Conservation (phyloP, 2,888 invertebrate species). For the Eudemis profundana region DNA sequence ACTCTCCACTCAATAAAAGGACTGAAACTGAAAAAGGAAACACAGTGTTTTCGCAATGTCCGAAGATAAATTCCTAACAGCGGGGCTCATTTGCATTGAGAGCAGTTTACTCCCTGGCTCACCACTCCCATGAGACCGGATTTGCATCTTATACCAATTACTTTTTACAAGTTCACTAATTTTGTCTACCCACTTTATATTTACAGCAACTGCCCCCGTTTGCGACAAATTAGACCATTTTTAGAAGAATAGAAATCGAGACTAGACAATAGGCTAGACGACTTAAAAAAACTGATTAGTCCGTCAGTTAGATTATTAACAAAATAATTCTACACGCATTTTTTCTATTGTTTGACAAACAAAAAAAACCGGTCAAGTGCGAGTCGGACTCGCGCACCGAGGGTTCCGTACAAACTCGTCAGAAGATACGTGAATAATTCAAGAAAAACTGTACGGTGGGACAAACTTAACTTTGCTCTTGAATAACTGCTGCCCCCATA, state of each 20-base stretch:
- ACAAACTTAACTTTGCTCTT: too few relatives aligned
- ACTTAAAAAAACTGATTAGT: too few relatives aligned
- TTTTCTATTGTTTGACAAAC: too few relatives aligned
- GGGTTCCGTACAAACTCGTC: too few relatives aligned
- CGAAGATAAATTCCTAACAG: constrained; percentile 64
- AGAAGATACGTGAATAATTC: too few relatives aligned
- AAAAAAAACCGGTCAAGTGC: too few relatives aligned
- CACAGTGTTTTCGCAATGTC: constrained; percentile 51
- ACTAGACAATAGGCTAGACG: background rate
- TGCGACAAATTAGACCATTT: constrained; percentile 36
- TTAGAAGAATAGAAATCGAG: constrained; percentile 15
- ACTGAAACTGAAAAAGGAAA: constrained; percentile 50
- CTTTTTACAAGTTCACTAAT: constrained; percentile 76
- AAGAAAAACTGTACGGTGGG: too few relatives aligned
- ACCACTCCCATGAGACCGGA: constrained; percentile 60
- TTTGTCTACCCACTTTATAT: constrained; percentile 50
- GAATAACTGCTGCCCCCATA: too few relatives aligned
- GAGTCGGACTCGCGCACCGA: too few relatives aligned
- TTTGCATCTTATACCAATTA: constrained; percentile 79
- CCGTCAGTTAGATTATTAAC: too few relatives aligned
- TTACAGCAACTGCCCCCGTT: constrained; percentile 34
- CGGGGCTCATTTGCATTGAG: constrained; percentile 73
- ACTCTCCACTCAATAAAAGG: constrained; percentile 37
- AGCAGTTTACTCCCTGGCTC: constrained; percentile 68
- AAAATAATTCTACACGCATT: too few relatives aligned